A percentile compares a stretch with the other conserved stretches of the same genome.
Evolutionary conservation across 1,140 invertebrate species (phyloP).

Genomic region (Drosophila bifasciata): DNA sequence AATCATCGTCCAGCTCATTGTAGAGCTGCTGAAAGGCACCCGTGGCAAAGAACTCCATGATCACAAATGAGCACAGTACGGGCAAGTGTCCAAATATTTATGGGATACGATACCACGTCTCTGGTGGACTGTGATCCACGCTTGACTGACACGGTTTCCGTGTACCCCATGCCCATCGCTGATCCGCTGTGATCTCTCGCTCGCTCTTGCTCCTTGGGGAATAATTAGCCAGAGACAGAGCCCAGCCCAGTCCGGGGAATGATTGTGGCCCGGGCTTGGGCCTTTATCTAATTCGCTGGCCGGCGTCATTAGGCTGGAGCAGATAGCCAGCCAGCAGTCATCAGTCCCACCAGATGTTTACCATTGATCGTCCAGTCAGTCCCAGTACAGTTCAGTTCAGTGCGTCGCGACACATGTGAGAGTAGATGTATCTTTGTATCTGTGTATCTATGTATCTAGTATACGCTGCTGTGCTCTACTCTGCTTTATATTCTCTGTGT

Average conservation of each 20-base stretch:
- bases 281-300: conserved; percentile 36
- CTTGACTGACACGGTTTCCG: too few species aligned
- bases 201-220: conserved; percentile 44
- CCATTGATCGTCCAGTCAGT: conserved; percentile 40
- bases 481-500: neutral
- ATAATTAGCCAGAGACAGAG: conserved; percentile 63
- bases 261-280: too few species aligned
- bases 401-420: conserved; percentile 33
- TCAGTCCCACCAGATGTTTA: conserved; percentile 42
- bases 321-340: neutral
- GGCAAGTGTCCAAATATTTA: conserved; percentile 73
- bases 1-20: conserved; percentile 66
- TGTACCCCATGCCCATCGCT: neutral
- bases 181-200: conserved; percentile 14
- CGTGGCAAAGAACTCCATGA: conserved; percentile 81
- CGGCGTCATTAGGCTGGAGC: conserved; percentile 43
- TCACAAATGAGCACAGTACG: conserved; percentile 42
- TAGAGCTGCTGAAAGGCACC: conserved; percentile 80
- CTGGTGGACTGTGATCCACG: too few species aligned
- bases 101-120: conserved; percentile 7
- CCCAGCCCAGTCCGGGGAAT: neutral
- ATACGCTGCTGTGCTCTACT: too few species aligned
- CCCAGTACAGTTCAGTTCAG: neutral
- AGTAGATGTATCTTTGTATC: conserved; percentile 9
- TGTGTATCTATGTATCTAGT: neutral